Conservation (phyloP, 2,888 invertebrate species). For the Cantharis lateralis region DNA sequence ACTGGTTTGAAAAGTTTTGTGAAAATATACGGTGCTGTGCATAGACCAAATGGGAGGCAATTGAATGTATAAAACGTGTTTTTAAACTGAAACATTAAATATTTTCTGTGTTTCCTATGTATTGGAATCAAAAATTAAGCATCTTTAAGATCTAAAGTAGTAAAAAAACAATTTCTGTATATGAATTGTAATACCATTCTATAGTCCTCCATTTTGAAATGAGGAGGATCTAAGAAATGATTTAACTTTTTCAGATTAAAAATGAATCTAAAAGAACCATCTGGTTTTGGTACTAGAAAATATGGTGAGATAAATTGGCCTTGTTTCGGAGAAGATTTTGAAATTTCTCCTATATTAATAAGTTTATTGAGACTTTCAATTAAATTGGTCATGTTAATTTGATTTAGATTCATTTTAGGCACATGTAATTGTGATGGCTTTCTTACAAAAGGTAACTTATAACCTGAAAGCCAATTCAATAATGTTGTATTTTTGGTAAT, state of each 20-base stretch:
- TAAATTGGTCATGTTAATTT: not conserved
- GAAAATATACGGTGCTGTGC: constrained; percentile 35
- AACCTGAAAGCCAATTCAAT: not conserved
- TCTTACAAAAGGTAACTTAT: not conserved
- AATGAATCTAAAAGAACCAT: constrained; percentile 34
- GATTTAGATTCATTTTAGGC: not conserved
- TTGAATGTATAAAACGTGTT: constrained; percentile 35
- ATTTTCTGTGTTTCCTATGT: constrained; percentile 32
- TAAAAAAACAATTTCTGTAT: constrained; percentile 20
- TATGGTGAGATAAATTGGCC: not conserved
- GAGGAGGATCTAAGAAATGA: constrained; percentile 28
- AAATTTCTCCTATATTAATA: constrained; percentile 1
- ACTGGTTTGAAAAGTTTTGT: constrained; percentile 40
- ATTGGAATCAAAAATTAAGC: constrained; percentile 38
- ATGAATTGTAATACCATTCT: constrained; percentile 32
- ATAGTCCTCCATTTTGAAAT: constrained; percentile 41
- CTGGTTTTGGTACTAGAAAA: constrained; percentile 29
- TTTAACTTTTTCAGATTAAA: constrained; percentile 37
- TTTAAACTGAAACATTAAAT: constrained; percentile 35
- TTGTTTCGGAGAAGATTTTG: not conserved
- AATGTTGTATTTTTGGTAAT: not conserved
- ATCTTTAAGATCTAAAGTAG: constrained; percentile 30
- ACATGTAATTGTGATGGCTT: not conserved
- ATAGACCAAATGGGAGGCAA: constrained; percentile 38
- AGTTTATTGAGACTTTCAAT: not conserved